Conservation (phyloP, 1,140 invertebrate genomes). For the Patella vulgata region DNA sequence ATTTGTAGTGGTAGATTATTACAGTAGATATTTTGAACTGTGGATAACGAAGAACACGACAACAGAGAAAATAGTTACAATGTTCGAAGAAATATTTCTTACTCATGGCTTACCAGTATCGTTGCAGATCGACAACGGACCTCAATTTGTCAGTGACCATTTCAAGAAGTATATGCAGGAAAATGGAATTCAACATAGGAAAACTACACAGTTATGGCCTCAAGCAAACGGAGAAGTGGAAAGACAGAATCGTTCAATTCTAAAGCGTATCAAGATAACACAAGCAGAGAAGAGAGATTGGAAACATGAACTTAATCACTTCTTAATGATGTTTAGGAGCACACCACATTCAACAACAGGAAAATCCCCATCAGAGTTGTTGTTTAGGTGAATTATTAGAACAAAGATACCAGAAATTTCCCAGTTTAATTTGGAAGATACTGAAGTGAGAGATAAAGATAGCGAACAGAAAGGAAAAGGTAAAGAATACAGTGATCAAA, state of each 20-base stretch:
- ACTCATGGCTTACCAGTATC: constrained; percentile 25
- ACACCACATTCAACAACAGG: constrained; percentile 38
- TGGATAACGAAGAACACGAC: constrained; percentile 16
- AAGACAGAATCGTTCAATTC: constrained; percentile 36
- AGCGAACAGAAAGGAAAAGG: constrained; percentile 21
- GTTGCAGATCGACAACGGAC: constrained; percentile 24
- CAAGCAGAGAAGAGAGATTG: constrained; percentile 27
- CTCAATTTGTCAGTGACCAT: no score
- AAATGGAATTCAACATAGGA: constrained; percentile 24
- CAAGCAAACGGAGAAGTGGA: constrained; percentile 45
- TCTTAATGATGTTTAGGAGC: no score
- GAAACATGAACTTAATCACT: no score
- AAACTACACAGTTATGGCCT: constrained; percentile 29
- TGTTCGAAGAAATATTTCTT: constrained; percentile 20
- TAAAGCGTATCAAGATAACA: constrained; percentile 39
- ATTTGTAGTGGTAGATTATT: constrained; percentile 36
- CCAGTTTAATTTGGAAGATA: not conserved
- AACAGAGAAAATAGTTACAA: constrained; percentile 15
- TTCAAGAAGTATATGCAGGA: no score
- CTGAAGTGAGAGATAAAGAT: constrained; percentile 24
- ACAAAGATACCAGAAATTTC: constrained; percentile 23
- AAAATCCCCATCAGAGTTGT: constrained; percentile 6
- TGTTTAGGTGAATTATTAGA: constrained; percentile 19
- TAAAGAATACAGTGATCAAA: constrained; percentile 21
- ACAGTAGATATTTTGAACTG: constrained; percentile 27